Percentiles rank a stretch among this genome's conserved stretches.
phyloP scores from a whole-genome alignment of 2,797 vertebrate genomes.

The Stomatorhinus walkeri region DNA sequence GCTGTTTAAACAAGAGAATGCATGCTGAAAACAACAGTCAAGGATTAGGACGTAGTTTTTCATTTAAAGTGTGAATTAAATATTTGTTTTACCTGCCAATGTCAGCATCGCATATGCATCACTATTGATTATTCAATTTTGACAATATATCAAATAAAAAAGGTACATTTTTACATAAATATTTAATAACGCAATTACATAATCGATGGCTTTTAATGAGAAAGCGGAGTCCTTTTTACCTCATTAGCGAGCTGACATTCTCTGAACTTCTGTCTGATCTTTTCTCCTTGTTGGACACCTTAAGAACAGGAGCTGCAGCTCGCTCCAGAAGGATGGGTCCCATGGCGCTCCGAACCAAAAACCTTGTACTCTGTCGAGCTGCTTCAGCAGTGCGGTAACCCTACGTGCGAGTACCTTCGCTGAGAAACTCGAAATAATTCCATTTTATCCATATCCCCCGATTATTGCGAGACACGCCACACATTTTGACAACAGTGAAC shows the following conservation, averaged over 20 bases:
- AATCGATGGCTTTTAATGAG: background rate
- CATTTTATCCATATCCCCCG: background rate
- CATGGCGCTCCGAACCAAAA: constrained; percentile 39
- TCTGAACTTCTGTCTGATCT: constrained; percentile 60
- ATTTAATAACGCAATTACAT: background rate
- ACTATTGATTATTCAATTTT: background rate
- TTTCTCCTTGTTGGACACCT: constrained; percentile 44
- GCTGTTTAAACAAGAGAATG: constrained; percentile 39
- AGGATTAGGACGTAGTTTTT: background rate
- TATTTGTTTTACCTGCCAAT: background rate
- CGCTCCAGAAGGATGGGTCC: constrained; percentile 51
- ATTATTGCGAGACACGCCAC: background rate
- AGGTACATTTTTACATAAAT: background rate
- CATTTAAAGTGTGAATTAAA: background rate
- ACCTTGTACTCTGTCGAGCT: background rate
- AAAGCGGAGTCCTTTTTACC: constrained; percentile 36
- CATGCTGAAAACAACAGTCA: background rate
- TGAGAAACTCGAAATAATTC: background rate
- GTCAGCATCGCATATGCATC: background rate
- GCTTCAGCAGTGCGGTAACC: constrained; percentile 9
- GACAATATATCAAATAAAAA: background rate
- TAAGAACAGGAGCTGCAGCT: constrained; percentile 54
- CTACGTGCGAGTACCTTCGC: background rate
- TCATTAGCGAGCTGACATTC: constrained; percentile 46
- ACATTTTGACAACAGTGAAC: background rate